Evolutionary conservation across 1,140 invertebrate genomes (phyloP).

Genomic region (Charaxes varanes): DNA sequence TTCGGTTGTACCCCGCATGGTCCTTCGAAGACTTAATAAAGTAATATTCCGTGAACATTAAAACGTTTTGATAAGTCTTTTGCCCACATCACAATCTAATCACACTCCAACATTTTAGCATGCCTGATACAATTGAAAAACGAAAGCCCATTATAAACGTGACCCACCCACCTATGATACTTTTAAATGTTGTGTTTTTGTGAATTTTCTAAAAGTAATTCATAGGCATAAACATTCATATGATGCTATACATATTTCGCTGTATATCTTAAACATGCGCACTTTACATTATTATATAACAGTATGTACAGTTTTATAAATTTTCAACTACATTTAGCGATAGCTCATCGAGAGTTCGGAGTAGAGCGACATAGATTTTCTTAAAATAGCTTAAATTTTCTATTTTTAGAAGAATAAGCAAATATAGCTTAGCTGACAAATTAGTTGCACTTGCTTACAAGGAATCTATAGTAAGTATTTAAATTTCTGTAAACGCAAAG

Average conservation of each 20-base stretch:
- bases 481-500: neutral
- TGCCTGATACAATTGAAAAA: conserved; percentile 22
- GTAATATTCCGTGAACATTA: conserved; percentile 19
- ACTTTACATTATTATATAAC: conserved; percentile 3
- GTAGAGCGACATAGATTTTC: conserved; percentile 3
- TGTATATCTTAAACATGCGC: conserved; percentile 5
- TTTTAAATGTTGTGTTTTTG: conserved; percentile 46
- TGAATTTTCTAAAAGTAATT: conserved; percentile 27
- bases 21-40: conserved; percentile 23
- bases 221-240: conserved; percentile 3
- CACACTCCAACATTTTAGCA: conserved; percentile 25
- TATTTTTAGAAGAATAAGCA: conserved; percentile 1
- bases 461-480: conserved; percentile 6
- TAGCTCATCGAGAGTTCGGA: neutral
- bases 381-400: neutral
- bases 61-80: conserved; percentile 25
- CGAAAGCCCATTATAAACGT: conserved; percentile 14
- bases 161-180: conserved; percentile 16
- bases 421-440: conserved; percentile 13
- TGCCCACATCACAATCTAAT: conserved; percentile 22
- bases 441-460: conserved; percentile 21
- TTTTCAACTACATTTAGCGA: neutral
- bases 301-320: conserved; percentile 4
- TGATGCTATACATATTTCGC: conserved; percentile 1
- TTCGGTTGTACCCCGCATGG: conserved; percentile 50